Conservation (phyloP, 2,113 vertebrate genomes). For the Lophotis ruficrista region DNA sequence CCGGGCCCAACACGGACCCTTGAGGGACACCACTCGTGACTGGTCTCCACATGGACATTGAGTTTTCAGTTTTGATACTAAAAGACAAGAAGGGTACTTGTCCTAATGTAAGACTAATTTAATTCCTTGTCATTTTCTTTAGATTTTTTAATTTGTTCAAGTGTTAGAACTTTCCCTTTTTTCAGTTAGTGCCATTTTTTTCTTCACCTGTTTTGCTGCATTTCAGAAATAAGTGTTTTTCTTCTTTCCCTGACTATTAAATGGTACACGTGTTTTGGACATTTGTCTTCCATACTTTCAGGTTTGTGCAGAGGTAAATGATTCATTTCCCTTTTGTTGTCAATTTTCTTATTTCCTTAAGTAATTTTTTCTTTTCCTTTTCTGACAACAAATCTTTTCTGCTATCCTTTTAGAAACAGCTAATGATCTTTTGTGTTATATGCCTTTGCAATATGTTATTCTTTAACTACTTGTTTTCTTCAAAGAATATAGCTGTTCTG, state of each 20-base stretch:
- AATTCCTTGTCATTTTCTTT: background rate
- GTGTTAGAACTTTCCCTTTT: background rate
- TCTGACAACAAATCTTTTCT: background rate
- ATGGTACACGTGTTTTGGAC: background rate
- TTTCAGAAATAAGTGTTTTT: background rate
- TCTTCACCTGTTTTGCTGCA: background rate
- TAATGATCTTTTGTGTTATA: background rate
- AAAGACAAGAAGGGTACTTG: background rate
- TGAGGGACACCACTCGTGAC: too few species aligned
- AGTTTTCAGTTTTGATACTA: background rate
- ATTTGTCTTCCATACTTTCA: background rate
- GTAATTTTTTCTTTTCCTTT: background rate
- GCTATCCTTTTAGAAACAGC: background rate
- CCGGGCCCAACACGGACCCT: too few species aligned
- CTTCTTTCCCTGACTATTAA: background rate
- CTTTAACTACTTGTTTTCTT: background rate
- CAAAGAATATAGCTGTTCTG: background rate
- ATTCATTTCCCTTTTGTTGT: background rate
- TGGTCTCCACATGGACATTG: too few species aligned
- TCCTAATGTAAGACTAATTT: background rate
- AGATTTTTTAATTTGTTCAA: background rate
- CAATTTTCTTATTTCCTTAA: background rate
- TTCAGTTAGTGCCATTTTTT: background rate
- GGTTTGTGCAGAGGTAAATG: background rate
- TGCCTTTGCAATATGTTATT: background rate